These are phyloP conservation scores for Pheosia tremula DNA, from an alignment of 2,888 invertebrate species.

Conservation along the genomic window DNA sequence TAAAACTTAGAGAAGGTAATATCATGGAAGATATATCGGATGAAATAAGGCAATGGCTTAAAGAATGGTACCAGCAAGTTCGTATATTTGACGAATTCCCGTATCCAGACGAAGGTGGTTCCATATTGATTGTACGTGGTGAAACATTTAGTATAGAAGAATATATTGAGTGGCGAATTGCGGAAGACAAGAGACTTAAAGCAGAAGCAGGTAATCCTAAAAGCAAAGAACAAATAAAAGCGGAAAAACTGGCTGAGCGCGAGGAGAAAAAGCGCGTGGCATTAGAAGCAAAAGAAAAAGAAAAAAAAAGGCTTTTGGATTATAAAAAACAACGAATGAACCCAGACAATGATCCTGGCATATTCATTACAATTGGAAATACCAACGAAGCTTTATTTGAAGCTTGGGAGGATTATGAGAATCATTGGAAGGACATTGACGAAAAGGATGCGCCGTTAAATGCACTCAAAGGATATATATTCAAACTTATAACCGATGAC, in stretches of 20 bases:
- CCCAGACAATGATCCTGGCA: conserved; percentile 74
- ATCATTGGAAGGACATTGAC: conserved; percentile 68
- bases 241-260: conserved; percentile 64
- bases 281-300: conserved; percentile 59
- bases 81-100: conserved; percentile 89
- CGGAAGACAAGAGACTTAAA: conserved; percentile 66
- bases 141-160: conserved; percentile 86
- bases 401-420: conserved; percentile 64
- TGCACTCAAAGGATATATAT: conserved; percentile 85
- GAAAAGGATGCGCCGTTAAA: conserved; percentile 78
- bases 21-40: conserved; percentile 90
- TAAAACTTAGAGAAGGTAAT: conserved; percentile 80
- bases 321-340: conserved; percentile 76
- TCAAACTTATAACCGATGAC: conserved; percentile 86
- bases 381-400: conserved; percentile 46
- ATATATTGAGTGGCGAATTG: conserved; percentile 72
- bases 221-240: conserved; percentile 75
- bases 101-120: conserved; percentile 89
- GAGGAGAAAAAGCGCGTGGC: conserved; percentile 70
- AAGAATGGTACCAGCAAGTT: conserved; percentile 84
- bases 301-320: conserved; percentile 69
- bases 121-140: conserved; percentile 83
- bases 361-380: conserved; percentile 58
- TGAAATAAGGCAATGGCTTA: conserved; percentile 91
- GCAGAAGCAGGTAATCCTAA: conserved; percentile 61